phyloP scores from a whole-genome alignment of 2,888 invertebrate species.

The Andricus quercusramuli region DNA sequence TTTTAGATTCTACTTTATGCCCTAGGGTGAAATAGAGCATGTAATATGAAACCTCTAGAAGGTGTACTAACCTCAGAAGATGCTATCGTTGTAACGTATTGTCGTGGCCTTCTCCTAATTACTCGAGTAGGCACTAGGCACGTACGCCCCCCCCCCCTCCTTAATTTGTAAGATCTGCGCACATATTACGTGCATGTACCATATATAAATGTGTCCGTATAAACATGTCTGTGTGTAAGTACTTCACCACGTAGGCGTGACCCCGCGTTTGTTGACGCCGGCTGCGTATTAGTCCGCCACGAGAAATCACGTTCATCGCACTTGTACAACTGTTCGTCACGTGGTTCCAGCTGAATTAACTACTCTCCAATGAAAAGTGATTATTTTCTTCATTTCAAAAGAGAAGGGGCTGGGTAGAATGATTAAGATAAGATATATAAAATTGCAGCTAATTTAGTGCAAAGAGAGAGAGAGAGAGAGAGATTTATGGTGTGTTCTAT shows the following conservation, averaged over 20 bases:
- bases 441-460: not conserved
- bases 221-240: not conserved
- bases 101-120: slow-evolving; percentile 55
- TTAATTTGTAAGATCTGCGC: slow-evolving; percentile 14
- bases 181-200: not conserved
- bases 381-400: not conserved
- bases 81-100: slow-evolving; percentile 56
- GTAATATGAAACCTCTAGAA: slow-evolving; percentile 13
- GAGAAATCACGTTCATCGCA: slow-evolving; percentile 27
- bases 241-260: slow-evolving; percentile 1
- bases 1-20: not conserved
- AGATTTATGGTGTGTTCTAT: too few species aligned
- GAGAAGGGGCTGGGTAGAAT: not conserved
- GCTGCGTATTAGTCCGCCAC: slow-evolving; percentile 13
- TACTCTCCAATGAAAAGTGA: not conserved
- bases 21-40: slow-evolving; percentile 11
- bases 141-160: slow-evolving; percentile 1
- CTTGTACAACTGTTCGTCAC: slow-evolving; percentile 6
- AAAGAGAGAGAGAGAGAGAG: not conserved
- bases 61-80: slow-evolving; percentile 49
- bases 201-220: not conserved
- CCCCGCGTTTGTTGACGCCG: slow-evolving; percentile 12
- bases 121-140: slow-evolving; percentile 45
- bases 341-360: not conserved
- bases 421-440: not conserved